A percentile compares a stretch with the other conserved stretches of the same genome.
Evolutionary conservation across 2,113 vertebrate genomes (phyloP).

Genomic region (Rostratula benghalensis): DNA sequence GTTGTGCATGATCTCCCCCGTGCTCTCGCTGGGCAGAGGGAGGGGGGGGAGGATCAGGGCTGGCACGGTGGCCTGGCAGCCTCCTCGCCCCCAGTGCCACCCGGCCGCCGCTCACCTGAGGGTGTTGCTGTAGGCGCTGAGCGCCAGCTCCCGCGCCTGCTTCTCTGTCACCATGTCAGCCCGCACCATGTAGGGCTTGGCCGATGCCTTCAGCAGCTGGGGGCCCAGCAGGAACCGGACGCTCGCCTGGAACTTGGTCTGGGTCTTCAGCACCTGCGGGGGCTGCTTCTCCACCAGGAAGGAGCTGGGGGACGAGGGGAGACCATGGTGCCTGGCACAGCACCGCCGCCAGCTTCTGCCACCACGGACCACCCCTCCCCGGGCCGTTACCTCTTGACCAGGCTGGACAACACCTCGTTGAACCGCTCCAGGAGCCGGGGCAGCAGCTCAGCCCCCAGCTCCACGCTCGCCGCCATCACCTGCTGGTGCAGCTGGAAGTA

Average conservation of each 20-base stretch:
- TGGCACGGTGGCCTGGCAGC: fast-evolving
- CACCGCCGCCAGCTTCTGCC: fast-evolving
- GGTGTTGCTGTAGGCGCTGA: neutral
- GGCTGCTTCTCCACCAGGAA: conserved; percentile 94
- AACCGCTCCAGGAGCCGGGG: conserved; percentile 78
- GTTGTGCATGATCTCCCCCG: conserved; percentile 91
- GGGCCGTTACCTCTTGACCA: conserved; percentile 83
- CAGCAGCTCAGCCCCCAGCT: conserved; percentile 74
- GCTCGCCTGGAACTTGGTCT: conserved; percentile 93
- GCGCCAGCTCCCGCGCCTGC: conserved; percentile 83
- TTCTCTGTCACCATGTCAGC: conserved; percentile 93
- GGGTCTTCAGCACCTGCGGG: conserved; percentile 95
- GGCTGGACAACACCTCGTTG: conserved; percentile 73
- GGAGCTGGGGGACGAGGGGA: conserved; percentile 74
- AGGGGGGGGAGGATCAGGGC: neutral
- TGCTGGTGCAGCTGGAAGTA: conserved; percentile 87
- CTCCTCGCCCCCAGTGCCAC: neutral
- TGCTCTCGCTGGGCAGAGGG: conserved; percentile 82
- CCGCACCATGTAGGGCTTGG: conserved; percentile 84
- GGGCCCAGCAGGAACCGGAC: conserved; percentile 90
- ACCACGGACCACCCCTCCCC: neutral
- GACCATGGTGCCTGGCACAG: neutral
- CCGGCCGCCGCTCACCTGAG: conserved; percentile 15
- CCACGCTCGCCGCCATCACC: conserved; percentile 70
- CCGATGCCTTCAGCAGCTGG: conserved; percentile 74